phyloP scores from a whole-genome alignment of 1,140 invertebrate genomes.

The Euura saliciscinereae region DNA sequence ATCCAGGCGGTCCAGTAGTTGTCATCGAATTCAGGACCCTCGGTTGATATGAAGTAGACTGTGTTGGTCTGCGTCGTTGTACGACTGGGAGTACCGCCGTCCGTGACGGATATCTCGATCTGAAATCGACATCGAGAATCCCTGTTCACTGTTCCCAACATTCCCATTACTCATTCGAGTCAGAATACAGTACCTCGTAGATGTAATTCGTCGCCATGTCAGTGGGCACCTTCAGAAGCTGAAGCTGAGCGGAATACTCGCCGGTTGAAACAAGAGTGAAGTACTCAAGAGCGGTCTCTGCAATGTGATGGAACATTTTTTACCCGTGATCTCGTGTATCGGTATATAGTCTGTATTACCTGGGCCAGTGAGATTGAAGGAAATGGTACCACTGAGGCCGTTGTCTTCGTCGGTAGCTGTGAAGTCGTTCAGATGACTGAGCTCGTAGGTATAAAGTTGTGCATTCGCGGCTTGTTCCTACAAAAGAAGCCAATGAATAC shows the following conservation, averaged over 20 bases:
- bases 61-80: slow-evolving; percentile 34
- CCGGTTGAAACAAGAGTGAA: slow-evolving; percentile 47
- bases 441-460: slow-evolving; percentile 32
- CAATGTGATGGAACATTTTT: slow-evolving; percentile 8
- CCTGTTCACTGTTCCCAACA: neutral
- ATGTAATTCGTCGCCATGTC: slow-evolving; percentile 12
- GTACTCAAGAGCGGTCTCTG: slow-evolving; percentile 44
- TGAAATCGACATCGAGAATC: slow-evolving; percentile 25
- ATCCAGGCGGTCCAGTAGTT: slow-evolving; percentile 31
- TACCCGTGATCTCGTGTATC: neutral
- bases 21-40: slow-evolving; percentile 46
- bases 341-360: slow-evolving; percentile 30
- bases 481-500: slow-evolving; percentile 11
- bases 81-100: slow-evolving; percentile 53
- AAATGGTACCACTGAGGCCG: slow-evolving; percentile 54
- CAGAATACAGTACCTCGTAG: slow-evolving; percentile 19
- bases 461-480: slow-evolving; percentile 29
- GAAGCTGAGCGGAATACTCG: slow-evolving; percentile 39
- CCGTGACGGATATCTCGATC: slow-evolving; percentile 53
- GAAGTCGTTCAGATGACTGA: slow-evolving; percentile 37
- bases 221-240: slow-evolving; percentile 13
- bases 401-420: slow-evolving; percentile 56
- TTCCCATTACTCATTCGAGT: neutral
- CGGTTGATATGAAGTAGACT: slow-evolving; percentile 55
- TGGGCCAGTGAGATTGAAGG: slow-evolving; percentile 49